These are phyloP conservation scores for Sanderia malayensis DNA, from an alignment of 30 jellyfish, hydroid and myxozoan species.

Conservation along the genomic window DNA sequence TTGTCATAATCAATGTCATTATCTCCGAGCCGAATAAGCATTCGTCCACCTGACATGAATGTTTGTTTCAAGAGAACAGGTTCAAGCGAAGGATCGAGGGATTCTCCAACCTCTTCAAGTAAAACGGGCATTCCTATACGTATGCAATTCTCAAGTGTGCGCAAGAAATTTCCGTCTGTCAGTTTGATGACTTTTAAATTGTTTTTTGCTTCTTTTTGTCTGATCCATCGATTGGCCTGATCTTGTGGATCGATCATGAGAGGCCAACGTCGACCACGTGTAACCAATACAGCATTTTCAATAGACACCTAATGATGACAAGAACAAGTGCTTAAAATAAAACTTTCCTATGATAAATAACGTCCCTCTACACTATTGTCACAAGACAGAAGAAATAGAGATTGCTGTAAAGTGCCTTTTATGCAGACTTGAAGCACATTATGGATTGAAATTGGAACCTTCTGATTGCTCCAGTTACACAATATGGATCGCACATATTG, in stretches of 20 bases:
- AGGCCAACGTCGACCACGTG: conserved; percentile 97
- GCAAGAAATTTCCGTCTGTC: conserved; percentile 75
- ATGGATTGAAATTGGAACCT: no score
- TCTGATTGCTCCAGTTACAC: no score
- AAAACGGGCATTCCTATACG: conserved; percentile 92
- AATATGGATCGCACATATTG: no score
- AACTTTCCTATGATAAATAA: no score
- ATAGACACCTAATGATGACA: conserved; percentile 86
- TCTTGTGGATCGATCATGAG: conserved; percentile 98
- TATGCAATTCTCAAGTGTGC: conserved; percentile 88
- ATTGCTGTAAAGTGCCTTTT: no score
- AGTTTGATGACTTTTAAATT: conserved; percentile 87
- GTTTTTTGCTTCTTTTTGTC: conserved; percentile 75
- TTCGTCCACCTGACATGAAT: conserved; percentile 89
- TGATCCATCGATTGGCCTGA: conserved; percentile 96
- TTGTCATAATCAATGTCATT: conserved; percentile 90
- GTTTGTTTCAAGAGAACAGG: conserved; percentile 92
- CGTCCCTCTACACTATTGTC: no score
- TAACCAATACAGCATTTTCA: conserved; percentile 93
- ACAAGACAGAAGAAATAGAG: no score
- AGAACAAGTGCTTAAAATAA: no score
- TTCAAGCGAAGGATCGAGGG: conserved; percentile 91
- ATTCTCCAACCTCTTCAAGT: conserved; percentile 88
- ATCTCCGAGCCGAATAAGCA: conserved; percentile 93
- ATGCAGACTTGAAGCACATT: no score